Evolutionary conservation across 2,797 vertebrate species (phyloP), one percentile per base, ranked within the genome.

Genomic region (Nyctibius grandis): DNA sequence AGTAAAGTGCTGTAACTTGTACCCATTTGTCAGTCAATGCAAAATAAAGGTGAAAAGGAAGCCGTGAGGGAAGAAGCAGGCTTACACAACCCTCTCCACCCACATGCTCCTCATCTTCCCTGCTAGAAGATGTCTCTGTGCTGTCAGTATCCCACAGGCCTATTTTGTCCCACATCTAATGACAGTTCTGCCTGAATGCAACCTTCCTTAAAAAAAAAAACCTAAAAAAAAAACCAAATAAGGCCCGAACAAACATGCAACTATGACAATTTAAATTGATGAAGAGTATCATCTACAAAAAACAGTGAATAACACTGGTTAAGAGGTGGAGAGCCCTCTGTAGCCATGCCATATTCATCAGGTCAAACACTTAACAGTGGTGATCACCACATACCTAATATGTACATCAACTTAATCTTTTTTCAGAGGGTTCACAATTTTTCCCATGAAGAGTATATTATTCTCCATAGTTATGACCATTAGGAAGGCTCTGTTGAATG

Each of bases 371-470:
- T 92, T 74, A 77, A 61, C 31, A 61, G 63, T 65, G 60, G 50
- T 79, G 61, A 80, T 88, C 54, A 78, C 36, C 5, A 5, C 57
- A 44, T 72, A 83, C 38, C 26, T 80, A 89, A 36, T 57, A 34
- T 26, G 34, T 50, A 68, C 57, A 83, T 77, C 33, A 81, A 72
- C 53, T 87, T 91, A 96, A 40, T 94, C 53, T 29, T 84, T 68
- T 80, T 95, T 68, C 65, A 97, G 96, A 72, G 99, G 99, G 87
- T 99, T 98, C 40, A 96, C 87, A 65, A 99, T 97, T 96, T 98
- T 98, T 48, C 98, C 98, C 97, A 99, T 97, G 97, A 99, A 99
- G 93, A 99, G 47, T 26, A 98, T 25, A 47, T 74, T 93, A 1
- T 93, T 72, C 1, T 97, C 96, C 7, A 42, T 20, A 42, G 94